A percentile compares a stretch with the other conserved stretches of the same genome.
Evolutionary conservation across 2,888 invertebrate genomes (phyloP).

Genomic region (Perizoma affinitatum): DNA sequence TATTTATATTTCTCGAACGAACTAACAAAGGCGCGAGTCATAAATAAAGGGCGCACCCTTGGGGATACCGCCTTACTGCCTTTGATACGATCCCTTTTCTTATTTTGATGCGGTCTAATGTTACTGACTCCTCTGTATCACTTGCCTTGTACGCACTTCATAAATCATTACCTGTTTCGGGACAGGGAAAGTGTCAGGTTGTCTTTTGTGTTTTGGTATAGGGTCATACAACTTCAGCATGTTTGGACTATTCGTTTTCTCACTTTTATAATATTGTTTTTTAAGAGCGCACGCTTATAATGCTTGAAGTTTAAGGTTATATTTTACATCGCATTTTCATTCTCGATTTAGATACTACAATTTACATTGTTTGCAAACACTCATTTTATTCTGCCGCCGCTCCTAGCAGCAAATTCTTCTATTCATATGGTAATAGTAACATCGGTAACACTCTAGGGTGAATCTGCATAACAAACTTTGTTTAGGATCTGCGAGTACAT

Average conservation of each 20-base stretch:
- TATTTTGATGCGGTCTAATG: conserved; percentile 79
- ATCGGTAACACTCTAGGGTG: conserved; percentile 38
- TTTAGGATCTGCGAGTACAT: conserved; percentile 11
- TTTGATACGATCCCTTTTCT: conserved; percentile 81
- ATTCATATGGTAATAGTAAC: conserved; percentile 42
- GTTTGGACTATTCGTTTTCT: conserved; percentile 4
- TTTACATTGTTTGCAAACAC: conserved; percentile 31
- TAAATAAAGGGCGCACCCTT: conserved; percentile 77
- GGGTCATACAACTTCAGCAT: conserved; percentile 4
- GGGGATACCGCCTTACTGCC: conserved; percentile 75
- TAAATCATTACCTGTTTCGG: conserved; percentile 77
- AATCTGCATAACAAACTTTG: conserved; percentile 37
- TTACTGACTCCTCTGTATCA: conserved; percentile 70
- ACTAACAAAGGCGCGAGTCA: conserved; percentile 75
- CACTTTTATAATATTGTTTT: background rate
- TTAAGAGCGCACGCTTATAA: background rate
- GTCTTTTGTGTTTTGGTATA: conserved; percentile 31
- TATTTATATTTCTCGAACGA: conserved; percentile 80
- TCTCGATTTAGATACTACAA: conserved; percentile 13
- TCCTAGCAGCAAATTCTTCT: conserved; percentile 34
- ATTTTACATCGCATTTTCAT: conserved; percentile 11
- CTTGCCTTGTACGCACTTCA: conserved; percentile 64
- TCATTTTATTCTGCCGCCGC: conserved; percentile 27
- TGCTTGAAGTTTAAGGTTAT: background rate
- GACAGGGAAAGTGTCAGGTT: conserved; percentile 36